Evolutionary conservation across 1,140 invertebrate species (phyloP), one percentile per base, ranked within the genome.

Genomic region (Nymphalis io): DNA sequence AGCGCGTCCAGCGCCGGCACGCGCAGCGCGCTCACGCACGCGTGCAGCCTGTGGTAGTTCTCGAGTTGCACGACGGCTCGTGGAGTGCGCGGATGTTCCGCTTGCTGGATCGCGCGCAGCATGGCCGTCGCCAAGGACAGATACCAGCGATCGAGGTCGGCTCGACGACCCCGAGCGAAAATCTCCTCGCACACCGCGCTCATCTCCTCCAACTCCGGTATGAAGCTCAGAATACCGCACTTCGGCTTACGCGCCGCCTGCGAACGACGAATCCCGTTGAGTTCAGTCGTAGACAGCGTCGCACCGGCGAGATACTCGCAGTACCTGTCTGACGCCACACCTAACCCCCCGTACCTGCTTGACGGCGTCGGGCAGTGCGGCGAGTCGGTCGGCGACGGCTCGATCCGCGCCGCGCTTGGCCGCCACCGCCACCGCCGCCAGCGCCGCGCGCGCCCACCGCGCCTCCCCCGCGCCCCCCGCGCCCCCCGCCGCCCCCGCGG

Each of bases 141-240:
- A 89, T 99, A 99, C 84, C 98, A 99, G 83, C 98, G 98, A 81
- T 99, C 98, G 68, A 99, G 94, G 92, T 99, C 98, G n/a, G 96
- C 95, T 76, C 98, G 95, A 55, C 98, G 93, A 69, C 98, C 96
- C 33, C 97, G 95, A 67, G 95, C 95, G 83, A 99, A 98, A 60
- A 99, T 97, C 57, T 92, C 94, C 90, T 99, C 98, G 46, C 97
- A 95, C 64, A 95, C 97, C 73, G 94, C 94, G 10, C 97, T 95
- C 94, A 99, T 98, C 76, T 96, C 95, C 93, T 97, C 85, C 92
- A 99, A 97, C 92, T 98, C 97, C 71, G 96, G 95, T 20, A 99
- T 96, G 92, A 98, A 99, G 11, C 96, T 94, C 65, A 99, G 93
- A 76, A 99, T 96, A 59, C 98, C 98, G 92, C 98, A 98, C 92